Conservation (phyloP, 2,888 invertebrate genomes). For the Conops quadrifasciatus region DNA sequence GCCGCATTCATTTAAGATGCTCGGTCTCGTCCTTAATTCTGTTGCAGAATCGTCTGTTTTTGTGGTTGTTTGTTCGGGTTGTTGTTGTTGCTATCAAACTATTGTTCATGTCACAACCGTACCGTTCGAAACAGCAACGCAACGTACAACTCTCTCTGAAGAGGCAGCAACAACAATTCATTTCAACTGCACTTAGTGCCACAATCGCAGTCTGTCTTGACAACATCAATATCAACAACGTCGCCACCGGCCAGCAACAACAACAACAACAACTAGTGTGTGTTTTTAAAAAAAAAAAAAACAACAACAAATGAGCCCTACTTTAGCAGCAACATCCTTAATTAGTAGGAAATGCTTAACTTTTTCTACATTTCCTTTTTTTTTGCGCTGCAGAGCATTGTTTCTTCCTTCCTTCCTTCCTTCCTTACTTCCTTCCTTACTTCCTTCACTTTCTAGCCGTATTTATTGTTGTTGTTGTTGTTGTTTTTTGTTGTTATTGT, state of each 20-base stretch:
- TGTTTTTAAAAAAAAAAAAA: slow-evolving; percentile 3
- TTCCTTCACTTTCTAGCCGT: slow-evolving; percentile 1
- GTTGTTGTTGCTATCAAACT: slow-evolving; percentile 49
- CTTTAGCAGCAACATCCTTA: slow-evolving; percentile 49
- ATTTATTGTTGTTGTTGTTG: not conserved
- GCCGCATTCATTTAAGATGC: too few species aligned
- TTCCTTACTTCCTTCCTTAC: slow-evolving; percentile 4
- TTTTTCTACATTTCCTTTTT: slow-evolving; percentile 26
- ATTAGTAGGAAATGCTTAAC: slow-evolving; percentile 52
- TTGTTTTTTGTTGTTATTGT: not conserved
- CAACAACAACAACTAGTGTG: too few species aligned
- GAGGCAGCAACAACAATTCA: slow-evolving; percentile 3
- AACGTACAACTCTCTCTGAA: not conserved
- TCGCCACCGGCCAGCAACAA: too few species aligned
- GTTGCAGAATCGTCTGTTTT: not conserved
- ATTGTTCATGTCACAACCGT: slow-evolving; percentile 58
- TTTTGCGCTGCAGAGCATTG: slow-evolving; percentile 12
- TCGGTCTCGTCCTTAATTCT: not conserved
- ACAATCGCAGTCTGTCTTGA: not conserved
- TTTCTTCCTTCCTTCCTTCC: not conserved
- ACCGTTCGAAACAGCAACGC: slow-evolving; percentile 41
- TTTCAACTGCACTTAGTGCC: not conserved
- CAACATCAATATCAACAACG: slow-evolving; percentile 11
- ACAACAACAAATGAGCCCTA: slow-evolving; percentile 41
- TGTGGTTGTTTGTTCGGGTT: slow-evolving; percentile 9